Percentiles rank a stretch among this genome's conserved stretches.
Conservation (phyloP, 2,888 invertebrate genomes). For the Pharmacophagus antenor region DNA sequence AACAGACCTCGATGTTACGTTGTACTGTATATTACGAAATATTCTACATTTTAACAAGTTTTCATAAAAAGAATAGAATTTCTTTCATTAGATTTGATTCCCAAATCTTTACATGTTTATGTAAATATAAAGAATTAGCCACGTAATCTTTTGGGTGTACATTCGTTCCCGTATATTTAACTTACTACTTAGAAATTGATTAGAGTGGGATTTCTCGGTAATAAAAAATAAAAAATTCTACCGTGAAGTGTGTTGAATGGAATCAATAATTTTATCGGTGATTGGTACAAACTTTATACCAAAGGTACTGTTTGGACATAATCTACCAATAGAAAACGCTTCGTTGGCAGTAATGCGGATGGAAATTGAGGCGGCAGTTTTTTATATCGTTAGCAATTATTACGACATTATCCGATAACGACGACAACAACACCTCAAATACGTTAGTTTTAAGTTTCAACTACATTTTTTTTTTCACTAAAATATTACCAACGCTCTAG, state of each 20-base stretch:
- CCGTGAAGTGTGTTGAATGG: conserved; percentile 13
- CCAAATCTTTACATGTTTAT: background rate
- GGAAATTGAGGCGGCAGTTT: conserved; percentile 51
- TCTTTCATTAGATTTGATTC: background rate
- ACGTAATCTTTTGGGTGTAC: conserved; percentile 1
- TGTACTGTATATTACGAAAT: conserved; percentile 32
- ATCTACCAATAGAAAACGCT: conserved; percentile 39
- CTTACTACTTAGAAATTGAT: conserved; percentile 18
- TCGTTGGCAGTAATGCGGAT: conserved; percentile 51
- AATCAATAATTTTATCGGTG: conserved; percentile 18
- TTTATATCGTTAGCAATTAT: conserved; percentile 57
- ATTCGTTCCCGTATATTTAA: conserved; percentile 1
- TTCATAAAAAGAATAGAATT: background rate
- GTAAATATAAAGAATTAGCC: background rate
- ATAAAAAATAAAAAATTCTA: conserved; percentile 11
- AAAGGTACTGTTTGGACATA: conserved; percentile 36
- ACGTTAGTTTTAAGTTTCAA: conserved; percentile 6
- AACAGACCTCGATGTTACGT: conserved; percentile 36
- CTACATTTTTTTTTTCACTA: background rate
- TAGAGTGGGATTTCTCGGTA: conserved; percentile 11
- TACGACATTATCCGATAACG: conserved; percentile 73
- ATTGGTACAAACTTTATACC: conserved; percentile 1
- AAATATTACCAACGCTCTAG: too few relatives aligned
- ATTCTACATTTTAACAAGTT: conserved; percentile 6
- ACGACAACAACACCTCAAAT: conserved; percentile 46